Conservation (phyloP, 2,797 vertebrate genomes). For the Argentina silus region DNA sequence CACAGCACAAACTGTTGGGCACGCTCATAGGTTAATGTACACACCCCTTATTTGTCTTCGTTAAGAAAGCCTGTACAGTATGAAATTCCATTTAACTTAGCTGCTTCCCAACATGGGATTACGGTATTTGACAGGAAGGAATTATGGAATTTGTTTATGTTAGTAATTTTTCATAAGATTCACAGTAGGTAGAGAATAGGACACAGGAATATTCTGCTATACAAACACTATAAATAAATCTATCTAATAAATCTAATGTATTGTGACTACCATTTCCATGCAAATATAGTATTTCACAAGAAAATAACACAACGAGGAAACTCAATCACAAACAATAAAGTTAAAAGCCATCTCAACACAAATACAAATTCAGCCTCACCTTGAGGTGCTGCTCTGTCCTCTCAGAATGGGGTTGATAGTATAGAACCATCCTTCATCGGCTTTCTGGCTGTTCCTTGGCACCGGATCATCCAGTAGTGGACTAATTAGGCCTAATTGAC, state of each 20-base stretch:
- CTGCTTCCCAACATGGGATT: too few species aligned
- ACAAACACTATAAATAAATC: too few species aligned
- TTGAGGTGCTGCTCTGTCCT: background rate
- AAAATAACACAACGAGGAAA: too few species aligned
- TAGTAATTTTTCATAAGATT: background rate
- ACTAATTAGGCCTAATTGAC: slow-evolving; percentile 13
- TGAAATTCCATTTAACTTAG: background rate
- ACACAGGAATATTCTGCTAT: background rate
- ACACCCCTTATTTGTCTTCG: slow-evolving; percentile 4
- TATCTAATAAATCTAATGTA: too few species aligned
- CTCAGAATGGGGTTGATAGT: slow-evolving; percentile 7
- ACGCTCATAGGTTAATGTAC: background rate
- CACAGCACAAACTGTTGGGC: background rate
- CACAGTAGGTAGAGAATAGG: too few species aligned
- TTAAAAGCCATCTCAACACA: too few species aligned
- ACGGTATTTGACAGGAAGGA: too few species aligned
- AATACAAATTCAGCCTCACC: background rate
- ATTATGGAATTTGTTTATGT: background rate
- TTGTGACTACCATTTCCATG: too few species aligned
- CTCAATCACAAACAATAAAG: too few species aligned
- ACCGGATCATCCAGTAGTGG: slow-evolving; percentile 4
- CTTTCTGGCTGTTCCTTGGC: slow-evolving; percentile 11
- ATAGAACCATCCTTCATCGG: slow-evolving; percentile 4
- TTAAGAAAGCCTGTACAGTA: background rate
- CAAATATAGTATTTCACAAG: too few species aligned